Base-by-base conservation (phyloP, 2,797 vertebrate species). In the Pempheris klunzingeri region DNA sequence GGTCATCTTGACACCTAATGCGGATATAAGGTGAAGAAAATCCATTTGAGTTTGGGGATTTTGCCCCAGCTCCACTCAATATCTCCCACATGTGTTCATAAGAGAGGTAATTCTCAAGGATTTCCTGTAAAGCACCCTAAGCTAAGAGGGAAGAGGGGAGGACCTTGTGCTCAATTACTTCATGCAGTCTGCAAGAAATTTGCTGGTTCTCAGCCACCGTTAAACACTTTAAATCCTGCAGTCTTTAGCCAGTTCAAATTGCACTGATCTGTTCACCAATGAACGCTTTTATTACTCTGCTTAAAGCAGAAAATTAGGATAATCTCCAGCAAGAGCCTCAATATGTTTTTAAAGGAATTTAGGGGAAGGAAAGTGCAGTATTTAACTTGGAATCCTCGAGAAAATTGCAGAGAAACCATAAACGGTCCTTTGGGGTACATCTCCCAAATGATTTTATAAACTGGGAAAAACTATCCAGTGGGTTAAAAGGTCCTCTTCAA, bases 211-310 rank as follows among this genome's bases (percentile, higher is more conserved):
- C 68, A 77, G 81, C 64, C 66, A 49, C 65, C 2, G 4, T 67
- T 89, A 80, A 89, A 79, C 55, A 69, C 72, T 71, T 65, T 24
- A 62, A 84, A 83, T 70, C 76, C 69, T 66, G 43, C 50, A 52
- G 58, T 47, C 61, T 83, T 76, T 57, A 71, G 65, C 39, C 66
- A n/a, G 26, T 36, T 71, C 28, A 76, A 71, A 80, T 73, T 84
- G 73, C 50, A 75, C 41, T 17, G 50, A 70, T 47, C 66, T 71
- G 61, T 32, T 76, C 39, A 32, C 57, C 13, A 55, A 44, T 74
- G 28, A 72, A 64, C 24, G 55, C 38, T 26, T 81, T 80, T 60
- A 74, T 70, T 73, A 18, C 34, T 50, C 59, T 10, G 17, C 59
- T 55, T 64, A 57, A 7, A 50, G 46, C 69, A 70, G 65, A 78